Conservation (phyloP, 2,797 vertebrate genomes). For the Anniella stebbinsi region DNA sequence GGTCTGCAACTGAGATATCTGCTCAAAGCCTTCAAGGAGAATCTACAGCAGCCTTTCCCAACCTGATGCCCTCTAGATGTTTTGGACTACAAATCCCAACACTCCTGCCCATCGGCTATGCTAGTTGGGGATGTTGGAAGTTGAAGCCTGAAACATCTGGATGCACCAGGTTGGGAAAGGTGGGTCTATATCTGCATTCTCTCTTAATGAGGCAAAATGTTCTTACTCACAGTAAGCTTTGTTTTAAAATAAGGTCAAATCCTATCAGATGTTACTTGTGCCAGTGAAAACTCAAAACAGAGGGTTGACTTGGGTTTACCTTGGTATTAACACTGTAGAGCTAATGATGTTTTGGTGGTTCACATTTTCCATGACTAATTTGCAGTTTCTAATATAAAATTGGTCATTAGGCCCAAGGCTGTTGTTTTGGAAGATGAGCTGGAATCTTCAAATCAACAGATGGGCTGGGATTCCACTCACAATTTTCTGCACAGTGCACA, state of each 20-base stretch:
- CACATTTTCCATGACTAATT: slow-evolving; percentile 21
- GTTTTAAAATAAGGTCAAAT: not conserved
- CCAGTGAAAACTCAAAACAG: not conserved
- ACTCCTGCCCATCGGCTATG: no score
- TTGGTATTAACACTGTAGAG: not conserved
- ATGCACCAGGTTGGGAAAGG: no score
- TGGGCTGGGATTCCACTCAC: slow-evolving; percentile 9
- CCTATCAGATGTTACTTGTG: not conserved
- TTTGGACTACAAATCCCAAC: no score
- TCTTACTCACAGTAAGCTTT: not conserved
- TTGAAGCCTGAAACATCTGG: no score
- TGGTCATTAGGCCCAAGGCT: not conserved
- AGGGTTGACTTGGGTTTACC: not conserved
- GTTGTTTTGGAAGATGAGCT: slow-evolving; percentile 5
- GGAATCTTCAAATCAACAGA: slow-evolving; percentile 17
- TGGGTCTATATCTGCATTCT: not conserved
- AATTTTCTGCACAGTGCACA: slow-evolving; percentile 29
- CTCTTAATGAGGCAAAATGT: not conserved
- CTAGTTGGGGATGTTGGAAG: no score
- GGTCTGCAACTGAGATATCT: not conserved
- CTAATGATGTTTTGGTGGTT: not conserved
- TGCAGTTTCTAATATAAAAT: slow-evolving; percentile 6
- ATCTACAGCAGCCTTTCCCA: not conserved
- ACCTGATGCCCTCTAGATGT: no score
- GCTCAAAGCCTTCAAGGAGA: not conserved